Evolutionary conservation across 1,140 invertebrate genomes (phyloP).

Genomic region (Bombus pyrosoma): DNA sequence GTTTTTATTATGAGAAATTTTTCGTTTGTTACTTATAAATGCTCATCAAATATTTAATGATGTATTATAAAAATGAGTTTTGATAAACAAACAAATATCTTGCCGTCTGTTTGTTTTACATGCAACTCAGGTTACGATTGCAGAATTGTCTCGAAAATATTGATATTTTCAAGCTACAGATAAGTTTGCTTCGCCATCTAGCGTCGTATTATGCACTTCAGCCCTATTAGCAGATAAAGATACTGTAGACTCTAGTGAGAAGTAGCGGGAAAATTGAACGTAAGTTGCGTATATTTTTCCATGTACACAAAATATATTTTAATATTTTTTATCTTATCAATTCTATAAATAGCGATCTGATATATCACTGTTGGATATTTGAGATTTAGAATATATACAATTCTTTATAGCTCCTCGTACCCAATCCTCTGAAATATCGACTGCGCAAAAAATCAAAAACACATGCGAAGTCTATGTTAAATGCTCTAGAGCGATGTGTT

Average conservation of each 20-base stretch:
- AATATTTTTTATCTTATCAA: not conserved
- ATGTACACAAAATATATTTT: not conserved
- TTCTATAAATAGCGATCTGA: not conserved
- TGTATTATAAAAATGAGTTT: not conserved
- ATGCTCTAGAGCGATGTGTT: too few species aligned
- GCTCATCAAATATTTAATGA: not conserved
- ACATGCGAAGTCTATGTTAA: not conserved
- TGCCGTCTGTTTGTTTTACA: slow-evolving; percentile 16
- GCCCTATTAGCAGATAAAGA: not conserved
- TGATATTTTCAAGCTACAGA: slow-evolving; percentile 59
- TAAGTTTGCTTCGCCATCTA: slow-evolving; percentile 42
- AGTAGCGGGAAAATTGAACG: not conserved
- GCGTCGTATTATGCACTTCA: not conserved
- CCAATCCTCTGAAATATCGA: not conserved
- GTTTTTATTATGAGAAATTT: not conserved
- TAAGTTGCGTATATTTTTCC: not conserved
- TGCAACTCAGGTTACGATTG: slow-evolving; percentile 34
- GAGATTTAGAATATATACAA: not conserved
- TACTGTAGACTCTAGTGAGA: too few species aligned
- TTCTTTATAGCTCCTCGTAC: not conserved
- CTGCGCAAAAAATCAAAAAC: not conserved
- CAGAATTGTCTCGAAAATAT: slow-evolving; percentile 63
- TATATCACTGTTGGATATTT: not conserved
- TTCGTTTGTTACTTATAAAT: not conserved
- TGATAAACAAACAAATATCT: not conserved